Evolutionary conservation across 2,888 invertebrate genomes (phyloP).

Genomic region (Phragmatobia fuliginosa): DNA sequence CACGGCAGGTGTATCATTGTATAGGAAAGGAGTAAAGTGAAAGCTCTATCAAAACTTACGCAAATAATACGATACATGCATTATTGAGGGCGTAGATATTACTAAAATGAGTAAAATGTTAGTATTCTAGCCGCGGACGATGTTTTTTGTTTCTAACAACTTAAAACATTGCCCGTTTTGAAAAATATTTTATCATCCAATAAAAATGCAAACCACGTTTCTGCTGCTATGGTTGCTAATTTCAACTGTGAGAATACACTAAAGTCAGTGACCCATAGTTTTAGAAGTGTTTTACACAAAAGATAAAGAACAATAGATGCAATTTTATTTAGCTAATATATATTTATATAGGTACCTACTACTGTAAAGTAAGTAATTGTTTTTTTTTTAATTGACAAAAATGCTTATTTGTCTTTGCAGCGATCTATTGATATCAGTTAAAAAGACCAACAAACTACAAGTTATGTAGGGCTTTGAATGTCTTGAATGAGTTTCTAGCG

Average conservation of each 20-base stretch:
- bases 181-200: neutral
- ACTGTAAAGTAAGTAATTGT: neutral
- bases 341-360: neutral
- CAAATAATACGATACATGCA: conserved; percentile 19
- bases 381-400: neutral
- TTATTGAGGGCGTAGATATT: conserved; percentile 24
- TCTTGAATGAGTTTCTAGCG: neutral
- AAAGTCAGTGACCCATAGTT: conserved; percentile 11
- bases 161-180: neutral
- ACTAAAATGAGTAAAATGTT: conserved; percentile 29
- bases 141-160: neutral
- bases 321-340: neutral
- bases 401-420: neutral
- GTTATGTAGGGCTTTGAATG: neutral
- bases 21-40: conserved; percentile 34
- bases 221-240: neutral
- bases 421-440: neutral
- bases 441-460: neutral
- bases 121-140: conserved; percentile 28
- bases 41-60: conserved; percentile 36
- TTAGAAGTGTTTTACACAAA: neutral
- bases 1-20: conserved; percentile 21
- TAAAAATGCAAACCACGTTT: conserved; percentile 36
- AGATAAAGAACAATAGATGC: neutral
- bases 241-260: conserved; percentile 8